phyloP scores from a whole-genome alignment of 2,888 invertebrate genomes.

The Eledone cirrhosa region DNA sequence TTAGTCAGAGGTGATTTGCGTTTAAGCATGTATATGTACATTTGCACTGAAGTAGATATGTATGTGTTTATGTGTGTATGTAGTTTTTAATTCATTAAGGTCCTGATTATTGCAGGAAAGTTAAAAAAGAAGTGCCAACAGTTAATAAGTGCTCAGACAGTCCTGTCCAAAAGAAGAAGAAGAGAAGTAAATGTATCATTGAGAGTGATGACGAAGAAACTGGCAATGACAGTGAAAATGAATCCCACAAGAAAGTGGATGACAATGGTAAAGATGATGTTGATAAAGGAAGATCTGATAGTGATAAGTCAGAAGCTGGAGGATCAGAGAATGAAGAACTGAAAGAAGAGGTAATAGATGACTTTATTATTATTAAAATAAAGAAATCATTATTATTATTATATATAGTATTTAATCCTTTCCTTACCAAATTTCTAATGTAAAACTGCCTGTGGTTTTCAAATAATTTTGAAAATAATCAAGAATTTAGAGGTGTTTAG shows the following conservation, averaged over 20 bases:
- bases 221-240: constrained; percentile 32
- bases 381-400: no score
- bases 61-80: no score
- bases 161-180: constrained; percentile 45
- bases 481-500: no score
- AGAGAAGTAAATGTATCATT: constrained; percentile 43
- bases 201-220: constrained; percentile 56
- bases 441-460: not conserved
- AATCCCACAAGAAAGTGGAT: not conserved
- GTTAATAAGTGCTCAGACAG: constrained; percentile 38
- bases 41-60: no score
- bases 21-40: no score
- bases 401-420: no score
- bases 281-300: constrained; percentile 16
- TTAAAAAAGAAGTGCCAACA: not conserved
- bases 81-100: no score
- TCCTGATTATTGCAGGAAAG: not conserved
- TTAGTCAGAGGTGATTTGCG: no score
- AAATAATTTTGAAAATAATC: no score
- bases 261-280: constrained; percentile 27
- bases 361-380: no score
- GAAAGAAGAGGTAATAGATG: constrained; percentile 1
- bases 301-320: not conserved
- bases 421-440: constrained; percentile 26
- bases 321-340: not conserved